Conservation (phyloP, 2,113 vertebrate genomes). For the Erinaceus europaeus region DNA sequence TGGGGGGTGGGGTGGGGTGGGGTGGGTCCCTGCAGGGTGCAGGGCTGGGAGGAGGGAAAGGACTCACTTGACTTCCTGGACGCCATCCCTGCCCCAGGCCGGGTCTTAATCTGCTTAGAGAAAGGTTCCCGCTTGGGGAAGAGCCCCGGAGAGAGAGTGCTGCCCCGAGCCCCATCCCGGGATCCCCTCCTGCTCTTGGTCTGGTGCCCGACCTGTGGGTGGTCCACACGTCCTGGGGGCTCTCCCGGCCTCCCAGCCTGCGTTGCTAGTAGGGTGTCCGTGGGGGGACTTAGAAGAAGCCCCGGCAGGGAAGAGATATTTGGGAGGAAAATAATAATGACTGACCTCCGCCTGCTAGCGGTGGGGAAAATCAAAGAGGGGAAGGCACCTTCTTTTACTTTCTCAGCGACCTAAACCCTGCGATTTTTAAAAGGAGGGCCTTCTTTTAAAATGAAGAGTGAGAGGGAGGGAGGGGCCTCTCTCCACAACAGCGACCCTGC, state of each 20-base stretch:
- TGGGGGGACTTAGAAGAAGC: neutral
- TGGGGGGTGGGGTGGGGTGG: constrained; percentile 22
- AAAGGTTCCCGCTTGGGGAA: neutral
- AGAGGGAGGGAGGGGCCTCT: too few species aligned
- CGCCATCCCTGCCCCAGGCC: constrained; percentile 1
- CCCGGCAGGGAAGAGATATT: neutral
- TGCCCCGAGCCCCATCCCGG: constrained; percentile 62
- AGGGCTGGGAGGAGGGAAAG: neutral
- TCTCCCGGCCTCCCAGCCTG: too few species aligned
- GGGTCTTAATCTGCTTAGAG: neutral
- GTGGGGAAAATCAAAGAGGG: too few species aligned
- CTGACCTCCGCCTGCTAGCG: too few species aligned
- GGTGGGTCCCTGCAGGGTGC: neutral
- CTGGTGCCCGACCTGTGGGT: constrained; percentile 79
- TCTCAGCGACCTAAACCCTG: too few species aligned
- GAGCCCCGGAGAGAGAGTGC: neutral
- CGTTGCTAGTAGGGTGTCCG: constrained; percentile 22
- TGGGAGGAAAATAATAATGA: neutral
- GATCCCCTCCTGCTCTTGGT: constrained; percentile 76
- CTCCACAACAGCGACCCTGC: too few species aligned
- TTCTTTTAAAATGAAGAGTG: too few species aligned
- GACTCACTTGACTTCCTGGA: neutral
- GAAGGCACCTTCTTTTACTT: too few species aligned
- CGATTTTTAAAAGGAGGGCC: too few species aligned
- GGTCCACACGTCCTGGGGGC: constrained; percentile 80